Evolutionary conservation across 1,140 invertebrate species (phyloP), one percentile per base, ranked within the genome.

Genomic region (Zophobas morio): DNA sequence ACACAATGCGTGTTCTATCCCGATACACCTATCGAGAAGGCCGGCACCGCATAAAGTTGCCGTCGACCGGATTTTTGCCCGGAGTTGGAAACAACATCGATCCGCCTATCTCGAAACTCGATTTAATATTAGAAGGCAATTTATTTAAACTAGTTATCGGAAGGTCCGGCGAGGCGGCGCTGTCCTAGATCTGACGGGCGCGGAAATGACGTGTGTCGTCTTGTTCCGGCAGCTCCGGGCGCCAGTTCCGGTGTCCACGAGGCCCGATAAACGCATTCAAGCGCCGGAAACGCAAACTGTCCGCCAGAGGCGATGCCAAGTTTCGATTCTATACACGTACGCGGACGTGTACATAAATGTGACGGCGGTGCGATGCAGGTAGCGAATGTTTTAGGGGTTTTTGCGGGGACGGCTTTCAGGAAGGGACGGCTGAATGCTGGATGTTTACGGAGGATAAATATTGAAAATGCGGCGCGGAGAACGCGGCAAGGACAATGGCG

Each of bases 201-300:
- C 84, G 85, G 85, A 86, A 85, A 85, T 86, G 85, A 85, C 83
- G 85, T 86, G 83, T 85, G 85, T 86, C 85, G 84, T 82, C 84
- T 83, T 84, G 82, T 85, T 86, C 85, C 84, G 85, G 82, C 82
- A 81, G 83, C 81, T 83, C 81, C 79, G 83, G 84, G 83, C 81
- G 79, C 81, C 74, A 79, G 80, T 84, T 85, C 85, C 84, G 82
- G 83, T 84, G 84, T 83, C 83, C 85, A 82, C 82, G 78, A 82
- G 77, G 37, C 77, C 81, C 80, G 84, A 85, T 84, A 85, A 85
- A 84, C 83, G 84, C 80, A 81, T 83, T 85, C 84, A 84, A 80
- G 77, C 79, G 74, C 81, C 85, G 85, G 85, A 86, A 85, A 82
- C 83, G 79, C 80, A 82, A 85, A 86, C 85, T 84, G 84, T 82